phyloP scores from a whole-genome alignment of 2,888 invertebrate genomes.

The Dolomedes plantarius region DNA sequence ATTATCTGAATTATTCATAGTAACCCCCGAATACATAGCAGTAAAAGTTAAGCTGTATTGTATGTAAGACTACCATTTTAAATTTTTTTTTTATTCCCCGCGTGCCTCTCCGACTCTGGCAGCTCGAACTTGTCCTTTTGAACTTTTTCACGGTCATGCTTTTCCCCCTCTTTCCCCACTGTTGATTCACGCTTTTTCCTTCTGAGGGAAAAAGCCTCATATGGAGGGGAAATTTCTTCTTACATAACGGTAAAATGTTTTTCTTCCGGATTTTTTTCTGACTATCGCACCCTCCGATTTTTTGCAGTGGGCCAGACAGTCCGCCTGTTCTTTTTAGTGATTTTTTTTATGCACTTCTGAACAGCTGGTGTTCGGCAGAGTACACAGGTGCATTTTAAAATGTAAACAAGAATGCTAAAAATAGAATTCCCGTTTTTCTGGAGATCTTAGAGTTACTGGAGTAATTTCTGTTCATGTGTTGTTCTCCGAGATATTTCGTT shows the following conservation, averaged over 20 bases:
- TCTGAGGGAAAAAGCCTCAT: background rate
- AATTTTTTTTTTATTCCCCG: background rate
- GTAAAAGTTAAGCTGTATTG: background rate
- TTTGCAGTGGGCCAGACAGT: background rate
- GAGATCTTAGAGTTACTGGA: background rate
- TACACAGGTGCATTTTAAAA: constrained; percentile 11
- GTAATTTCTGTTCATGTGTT: background rate
- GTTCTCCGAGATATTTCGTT: no score
- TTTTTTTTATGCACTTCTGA: background rate
- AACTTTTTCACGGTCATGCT: constrained; percentile 67
- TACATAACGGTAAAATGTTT: constrained; percentile 4
- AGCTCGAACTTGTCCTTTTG: constrained; percentile 67
- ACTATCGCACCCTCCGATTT: background rate
- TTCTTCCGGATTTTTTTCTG: background rate
- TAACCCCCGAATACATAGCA: background rate
- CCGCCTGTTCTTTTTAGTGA: background rate
- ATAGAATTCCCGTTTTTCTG: background rate
- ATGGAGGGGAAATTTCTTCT: background rate
- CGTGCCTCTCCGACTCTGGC: background rate
- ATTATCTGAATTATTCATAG: constrained; percentile 14
- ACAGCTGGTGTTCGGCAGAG: constrained; percentile 1
- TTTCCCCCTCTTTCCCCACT: background rate
- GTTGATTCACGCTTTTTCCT: background rate
- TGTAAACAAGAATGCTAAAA: background rate
- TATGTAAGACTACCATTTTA: background rate